Evolutionary conservation across 2,888 invertebrate species (phyloP).

Genomic region (Pogonocherus hispidulus): DNA sequence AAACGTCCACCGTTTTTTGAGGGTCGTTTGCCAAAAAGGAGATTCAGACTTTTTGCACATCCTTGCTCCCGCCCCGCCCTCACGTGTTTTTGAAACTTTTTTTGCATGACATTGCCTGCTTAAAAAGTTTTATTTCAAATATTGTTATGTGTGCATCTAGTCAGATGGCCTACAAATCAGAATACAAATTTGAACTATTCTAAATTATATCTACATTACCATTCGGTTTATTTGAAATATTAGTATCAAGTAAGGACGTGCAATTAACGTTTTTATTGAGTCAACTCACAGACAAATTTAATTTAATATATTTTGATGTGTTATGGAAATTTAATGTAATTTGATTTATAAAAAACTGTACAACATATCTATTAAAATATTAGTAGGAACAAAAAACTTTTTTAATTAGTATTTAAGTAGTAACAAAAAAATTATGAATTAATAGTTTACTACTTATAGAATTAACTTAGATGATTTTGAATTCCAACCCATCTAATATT

Average conservation of each 20-base stretch:
- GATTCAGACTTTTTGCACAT: slow-evolving; percentile 73
- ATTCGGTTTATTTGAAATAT: background rate
- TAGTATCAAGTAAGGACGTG: slow-evolving; percentile 15
- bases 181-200: background rate
- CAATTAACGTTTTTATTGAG: background rate
- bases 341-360: no score
- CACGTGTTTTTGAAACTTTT: slow-evolving; percentile 66
- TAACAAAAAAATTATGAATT: no score
- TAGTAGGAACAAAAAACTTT: no score
- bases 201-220: background rate
- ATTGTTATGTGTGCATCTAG: slow-evolving; percentile 62
- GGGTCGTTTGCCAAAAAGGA: slow-evolving; percentile 75
- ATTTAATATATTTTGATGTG: no score
- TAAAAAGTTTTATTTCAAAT: slow-evolving; percentile 73
- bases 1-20: slow-evolving; percentile 77
- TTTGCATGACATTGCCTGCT: slow-evolving; percentile 82
- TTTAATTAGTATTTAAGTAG: no score
- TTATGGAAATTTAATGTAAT: no score
- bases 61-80: slow-evolving; percentile 77
- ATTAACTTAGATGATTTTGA: no score
- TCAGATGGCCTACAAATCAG: slow-evolving; percentile 38
- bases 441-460: no score
- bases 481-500: no score
- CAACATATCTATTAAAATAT: no score
- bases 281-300: no score